These are phyloP conservation scores for Porites lutea DNA, from an alignment of 64 coral and sea anemone species.

Conservation along the genomic window DNA sequence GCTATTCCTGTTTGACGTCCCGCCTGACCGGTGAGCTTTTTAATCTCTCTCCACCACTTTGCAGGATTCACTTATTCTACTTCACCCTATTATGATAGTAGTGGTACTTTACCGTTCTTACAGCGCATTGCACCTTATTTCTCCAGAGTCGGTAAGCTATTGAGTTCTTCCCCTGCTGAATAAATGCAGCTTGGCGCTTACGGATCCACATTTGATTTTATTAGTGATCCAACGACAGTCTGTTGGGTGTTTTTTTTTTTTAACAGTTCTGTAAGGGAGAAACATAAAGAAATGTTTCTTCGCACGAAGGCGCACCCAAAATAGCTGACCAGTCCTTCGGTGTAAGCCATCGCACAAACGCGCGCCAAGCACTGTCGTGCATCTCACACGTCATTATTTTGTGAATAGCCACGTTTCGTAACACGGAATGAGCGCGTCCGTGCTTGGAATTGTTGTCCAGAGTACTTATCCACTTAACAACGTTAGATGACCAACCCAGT, in stretches of 20 bases:
- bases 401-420: too few species aligned
- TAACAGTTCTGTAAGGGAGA: conserved; percentile 31
- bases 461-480: too few species aligned
- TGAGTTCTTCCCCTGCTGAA: conserved; percentile 28
- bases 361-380: too few species aligned
- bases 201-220: neutral
- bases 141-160: conserved; percentile 8
- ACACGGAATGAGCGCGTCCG: too few species aligned
- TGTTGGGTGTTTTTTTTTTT: conserved; percentile 33
- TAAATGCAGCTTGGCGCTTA: conserved; percentile 24
- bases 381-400: too few species aligned
- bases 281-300: too few species aligned
- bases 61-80: neutral
- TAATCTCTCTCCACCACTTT: conserved; percentile 2
- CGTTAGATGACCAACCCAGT: neutral
- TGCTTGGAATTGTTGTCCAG: too few species aligned
- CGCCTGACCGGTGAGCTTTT: neutral
- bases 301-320: too few species aligned
- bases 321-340: too few species aligned
- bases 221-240: conserved; percentile 27
- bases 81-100: neutral
- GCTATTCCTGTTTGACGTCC: neutral
- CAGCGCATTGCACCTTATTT: conserved; percentile 25
- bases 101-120: neutral
- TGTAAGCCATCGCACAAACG: too few species aligned